phyloP scores from a whole-genome alignment of 2,113 vertebrate species.

The rat (Rattus norvegicus) region GRCr8 NC_086037.1:2781501-2782000 shows the following conservation, averaged over 20 bases:
- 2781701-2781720: no score
- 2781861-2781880: neutral
- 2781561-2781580: no score
- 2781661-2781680: neutral
- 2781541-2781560: no score
- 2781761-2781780: no score
- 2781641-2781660: no score
- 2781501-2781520: no score
- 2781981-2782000: neutral
- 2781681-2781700: neutral
- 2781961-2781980: neutral
- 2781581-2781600: no score
- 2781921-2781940: neutral
- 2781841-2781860: neutral
- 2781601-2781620: no score
- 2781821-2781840: neutral
- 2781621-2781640: neutral
- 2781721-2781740: no score
- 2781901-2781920: rapidly evolving
- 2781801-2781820: neutral
- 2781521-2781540: no score
- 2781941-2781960: neutral
- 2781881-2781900: neutral
- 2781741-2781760: neutral
- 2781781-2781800: neutral